phyloP scores from a whole-genome alignment of 2,113 vertebrate species.

The Anhinga anhinga region DNA sequence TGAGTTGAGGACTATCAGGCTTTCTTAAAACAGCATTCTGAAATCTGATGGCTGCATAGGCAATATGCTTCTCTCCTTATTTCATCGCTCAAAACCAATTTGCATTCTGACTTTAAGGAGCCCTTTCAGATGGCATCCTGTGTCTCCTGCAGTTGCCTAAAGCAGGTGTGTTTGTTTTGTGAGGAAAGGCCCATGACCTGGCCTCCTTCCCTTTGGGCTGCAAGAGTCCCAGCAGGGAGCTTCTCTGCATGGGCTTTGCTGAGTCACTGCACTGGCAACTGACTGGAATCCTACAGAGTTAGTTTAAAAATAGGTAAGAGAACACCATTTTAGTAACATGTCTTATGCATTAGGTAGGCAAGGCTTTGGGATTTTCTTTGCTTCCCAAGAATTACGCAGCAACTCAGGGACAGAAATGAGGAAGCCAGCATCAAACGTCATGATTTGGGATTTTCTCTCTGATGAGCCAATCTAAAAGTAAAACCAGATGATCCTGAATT shows the following conservation, averaged over 20 bases:
- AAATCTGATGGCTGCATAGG: neutral
- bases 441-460: neutral
- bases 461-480: neutral
- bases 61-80: neutral
- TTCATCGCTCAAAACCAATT: neutral
- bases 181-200: neutral
- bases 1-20: neutral
- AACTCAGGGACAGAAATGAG: neutral
- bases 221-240: neutral
- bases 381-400: neutral
- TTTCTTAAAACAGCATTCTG: neutral
- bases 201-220: accelerated
- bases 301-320: slow-evolving; percentile 11
- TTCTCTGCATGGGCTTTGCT: neutral
- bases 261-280: neutral
- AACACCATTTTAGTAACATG: neutral
- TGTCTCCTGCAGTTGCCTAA: neutral
- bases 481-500: neutral
- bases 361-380: neutral
- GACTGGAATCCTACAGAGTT: neutral
- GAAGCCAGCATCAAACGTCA: neutral
- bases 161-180: neutral
- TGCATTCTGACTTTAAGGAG: neutral
- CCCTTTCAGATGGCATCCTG: neutral
- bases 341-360: neutral